Evolutionary conservation across 2,797 vertebrate species (phyloP).

Genomic region (Oryzias sinensis): DNA sequence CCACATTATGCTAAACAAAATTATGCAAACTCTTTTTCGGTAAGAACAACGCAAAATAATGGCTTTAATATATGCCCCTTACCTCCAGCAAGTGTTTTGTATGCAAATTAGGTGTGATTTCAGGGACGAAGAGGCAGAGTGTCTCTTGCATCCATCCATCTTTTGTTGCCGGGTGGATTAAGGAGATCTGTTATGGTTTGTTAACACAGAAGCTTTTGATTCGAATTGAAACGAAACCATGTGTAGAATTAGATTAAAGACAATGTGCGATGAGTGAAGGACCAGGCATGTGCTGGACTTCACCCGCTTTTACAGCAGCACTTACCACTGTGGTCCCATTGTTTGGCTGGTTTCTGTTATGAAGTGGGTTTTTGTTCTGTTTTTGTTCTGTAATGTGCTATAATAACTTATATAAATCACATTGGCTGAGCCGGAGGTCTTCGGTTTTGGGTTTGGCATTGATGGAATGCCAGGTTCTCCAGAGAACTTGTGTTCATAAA

Average conservation of each 20-base stretch:
- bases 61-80: slow-evolving; percentile 81
- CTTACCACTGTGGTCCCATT: slow-evolving; percentile 65
- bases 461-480: slow-evolving; percentile 71
- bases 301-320: slow-evolving; percentile 46
- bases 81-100: slow-evolving; percentile 80
- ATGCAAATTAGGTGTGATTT: slow-evolving; percentile 82
- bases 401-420: slow-evolving; percentile 83
- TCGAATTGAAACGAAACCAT: slow-evolving; percentile 80
- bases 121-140: slow-evolving; percentile 75
- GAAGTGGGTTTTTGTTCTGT: slow-evolving; percentile 72
- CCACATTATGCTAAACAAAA: slow-evolving; percentile 71
- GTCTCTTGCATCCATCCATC: slow-evolving; percentile 77
- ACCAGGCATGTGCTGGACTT: slow-evolving; percentile 73
- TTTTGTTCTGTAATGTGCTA: slow-evolving; percentile 77
- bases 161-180: slow-evolving; percentile 81
- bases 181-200: slow-evolving; percentile 82
- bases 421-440: slow-evolving; percentile 67
- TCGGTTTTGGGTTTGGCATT: slow-evolving; percentile 72
- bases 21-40: slow-evolving; percentile 77
- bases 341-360: slow-evolving; percentile 66
- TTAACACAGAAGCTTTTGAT: slow-evolving; percentile 83
- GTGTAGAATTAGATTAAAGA: slow-evolving; percentile 84
- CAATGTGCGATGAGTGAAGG: slow-evolving; percentile 72
- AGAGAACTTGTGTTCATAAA: slow-evolving; percentile 60
- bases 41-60: slow-evolving; percentile 75